Base-by-base conservation (phyloP, 1,140 invertebrate genomes). In the Antheraea pernyi region DNA sequence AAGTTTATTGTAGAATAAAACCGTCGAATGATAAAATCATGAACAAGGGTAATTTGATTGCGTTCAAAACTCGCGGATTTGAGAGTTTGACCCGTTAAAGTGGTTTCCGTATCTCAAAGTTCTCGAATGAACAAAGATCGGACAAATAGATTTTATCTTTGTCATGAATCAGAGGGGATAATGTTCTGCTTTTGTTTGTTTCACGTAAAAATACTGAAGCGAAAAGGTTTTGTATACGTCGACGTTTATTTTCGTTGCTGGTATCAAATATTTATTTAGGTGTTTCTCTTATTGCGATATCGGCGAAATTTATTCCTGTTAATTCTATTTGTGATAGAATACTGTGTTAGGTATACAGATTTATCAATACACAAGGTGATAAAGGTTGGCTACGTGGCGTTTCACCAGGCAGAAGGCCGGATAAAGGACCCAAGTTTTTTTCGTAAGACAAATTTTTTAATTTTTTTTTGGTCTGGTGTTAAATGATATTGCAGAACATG, bases 81-180 rank as follows among this genome's bases (percentile, higher is more conserved):
- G 8, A 37, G 30, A 65, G 46, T 46, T 65, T 53, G 58, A 36
- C 19, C 65, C 30, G 65, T 36, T 67, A 59, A 67, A 67, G 65
- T 67, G 65, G 53, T 67, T 67, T 67, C 65, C 65, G 65, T 67
- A 59, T 59, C 65, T 67, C 65, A 18, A 30, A 59, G 42, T 68
- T 65, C 42, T 71, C 67, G 53, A 62, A 70, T 70, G 70, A 68
- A 67, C 72, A 70, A 73, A 64, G 72, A 73, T 64, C 72, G 65
- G 64, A 73, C 68, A 67, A 73, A 73, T 73, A 73, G 68, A 73
- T 74, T 70, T 68, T 74, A 71, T 74, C 69, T 68, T 65, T 62
- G 69, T 64, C 65, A 68, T 74, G 69, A 74, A 71, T 74, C 72
- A 70, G 65, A 48, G 19, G 46, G 68, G 69, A 74, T 74, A 74